Evolutionary conservation across 2,797 vertebrate genomes (phyloP), one percentile per base, ranked within the genome.

Genomic region (Propithecus deckenii): DNA sequence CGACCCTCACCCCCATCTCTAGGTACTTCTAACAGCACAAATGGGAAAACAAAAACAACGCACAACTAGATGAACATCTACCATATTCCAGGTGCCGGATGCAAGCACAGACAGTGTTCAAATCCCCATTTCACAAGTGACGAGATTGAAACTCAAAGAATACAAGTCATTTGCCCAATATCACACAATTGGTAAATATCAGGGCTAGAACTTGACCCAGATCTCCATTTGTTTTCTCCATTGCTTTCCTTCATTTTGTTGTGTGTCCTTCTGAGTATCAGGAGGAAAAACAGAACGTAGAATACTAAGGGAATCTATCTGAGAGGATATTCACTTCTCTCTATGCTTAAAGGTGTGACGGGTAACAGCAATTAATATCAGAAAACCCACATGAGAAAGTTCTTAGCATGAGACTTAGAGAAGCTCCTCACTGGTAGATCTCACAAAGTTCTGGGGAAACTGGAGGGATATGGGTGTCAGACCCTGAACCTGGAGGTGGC

Each of bases 151-250:
- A 35, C 28, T 84, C 63, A 67, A 88, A 85, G 10, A 91, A n/a
- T 35, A 11, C 28, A 75, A 76, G 14, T 59, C 30, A 38, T 59
- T 79, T 91, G 55, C 10, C 35, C 76, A 59, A 18, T 23, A 52
- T 71, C 46, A 50, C 59, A 90, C 41, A 71, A 11, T 83, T 67
- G 86, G 80, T 86, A 86, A 92, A 38, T 72, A 86, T 23, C 17
- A 57, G 61, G 79, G 14, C 46, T 46, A 65, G n/a, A 75, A 57
- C 8, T 71, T 71, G 28, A 94, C 22, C 59, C 20, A 71, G 32
- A 28, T 25, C 7, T 52, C 25, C 28, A n/a, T 41, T 86, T 32
- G 59, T 69, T 92, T 6, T 94, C 61, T 71, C 46, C 20, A 69
- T 55, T 52, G 17, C n/a, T 52, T 2, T 15, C 87, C 52, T 80